Evolutionary conservation across 2,888 invertebrate species (phyloP).

Genomic region (Chironomus tentans): DNA sequence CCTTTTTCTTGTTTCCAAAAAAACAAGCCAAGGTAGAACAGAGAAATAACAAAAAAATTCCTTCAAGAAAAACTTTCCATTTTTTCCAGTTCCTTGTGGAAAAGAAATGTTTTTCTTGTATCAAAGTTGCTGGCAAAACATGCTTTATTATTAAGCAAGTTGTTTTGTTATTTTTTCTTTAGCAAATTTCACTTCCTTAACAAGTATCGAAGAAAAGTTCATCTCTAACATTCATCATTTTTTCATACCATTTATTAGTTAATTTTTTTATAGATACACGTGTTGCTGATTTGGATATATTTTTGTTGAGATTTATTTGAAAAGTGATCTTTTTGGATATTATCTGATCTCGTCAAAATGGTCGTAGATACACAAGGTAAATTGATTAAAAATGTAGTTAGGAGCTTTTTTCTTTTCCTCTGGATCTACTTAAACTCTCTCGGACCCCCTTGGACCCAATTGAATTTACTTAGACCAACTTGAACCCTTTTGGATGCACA

Average conservation of each 20-base stretch:
- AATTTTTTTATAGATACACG: no score
- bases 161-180: neutral
- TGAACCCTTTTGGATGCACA: no score
- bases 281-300: no score
- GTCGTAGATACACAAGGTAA: no score
- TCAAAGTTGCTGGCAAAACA: neutral
- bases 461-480: no score
- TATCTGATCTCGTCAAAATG: no score
- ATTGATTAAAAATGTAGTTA: no score
- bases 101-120: conserved; percentile 2
- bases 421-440: no score
- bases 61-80: neutral
- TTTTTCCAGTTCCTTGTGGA: neutral
- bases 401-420: no score
- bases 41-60: neutral
- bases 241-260: neutral
- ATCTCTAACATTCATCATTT: neutral
- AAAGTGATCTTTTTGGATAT: no score
- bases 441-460: no score
- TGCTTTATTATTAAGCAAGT: neutral
- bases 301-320: no score
- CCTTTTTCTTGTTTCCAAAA: neutral
- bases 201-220: neutral
- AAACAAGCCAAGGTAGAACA: neutral
- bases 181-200: neutral